Percentiles rank a stretch among this genome's conserved stretches.
Conservation (phyloP, 1,140 invertebrate genomes). For the Aphis craccivora region DNA sequence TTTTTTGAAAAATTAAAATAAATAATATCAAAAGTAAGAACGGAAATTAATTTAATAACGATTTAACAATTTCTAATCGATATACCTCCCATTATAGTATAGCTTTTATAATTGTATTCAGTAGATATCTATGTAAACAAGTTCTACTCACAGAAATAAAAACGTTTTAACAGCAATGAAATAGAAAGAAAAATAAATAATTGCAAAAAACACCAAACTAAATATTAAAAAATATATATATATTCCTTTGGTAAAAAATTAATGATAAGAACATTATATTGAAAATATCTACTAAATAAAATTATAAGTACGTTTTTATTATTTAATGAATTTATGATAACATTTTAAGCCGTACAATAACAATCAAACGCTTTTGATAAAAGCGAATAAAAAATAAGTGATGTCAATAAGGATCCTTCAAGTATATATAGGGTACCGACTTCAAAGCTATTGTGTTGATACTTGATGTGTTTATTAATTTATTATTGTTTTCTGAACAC, state of each 20-base stretch:
- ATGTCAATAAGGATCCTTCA: slow-evolving; percentile 14
- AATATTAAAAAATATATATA: not conserved
- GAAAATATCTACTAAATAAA: not conserved
- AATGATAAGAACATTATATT: not conserved
- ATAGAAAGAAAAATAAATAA: not conserved
- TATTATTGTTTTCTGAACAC: not conserved
- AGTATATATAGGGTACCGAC: not conserved
- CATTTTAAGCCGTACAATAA: not conserved
- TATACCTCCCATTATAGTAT: not conserved
- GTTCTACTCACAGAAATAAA: not conserved
- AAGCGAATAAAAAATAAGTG: not conserved
- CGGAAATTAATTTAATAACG: not conserved
- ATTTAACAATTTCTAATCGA: not conserved
- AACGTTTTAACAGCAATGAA: not conserved
- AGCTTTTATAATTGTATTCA: not conserved
- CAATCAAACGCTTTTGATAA: not conserved
- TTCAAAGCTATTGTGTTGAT: not conserved
- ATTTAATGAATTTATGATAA: not conserved
- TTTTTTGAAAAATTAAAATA: not conserved
- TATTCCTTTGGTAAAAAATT: not conserved
- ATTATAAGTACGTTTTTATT: not conserved
- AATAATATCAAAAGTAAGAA: not conserved
- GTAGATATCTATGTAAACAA: not conserved
- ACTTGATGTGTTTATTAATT: not conserved
- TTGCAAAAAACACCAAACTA: not conserved